Evolutionary conservation across 1,140 invertebrate species (phyloP), one percentile per base, ranked within the genome.

Genomic region (Drosophila jambulina): DNA sequence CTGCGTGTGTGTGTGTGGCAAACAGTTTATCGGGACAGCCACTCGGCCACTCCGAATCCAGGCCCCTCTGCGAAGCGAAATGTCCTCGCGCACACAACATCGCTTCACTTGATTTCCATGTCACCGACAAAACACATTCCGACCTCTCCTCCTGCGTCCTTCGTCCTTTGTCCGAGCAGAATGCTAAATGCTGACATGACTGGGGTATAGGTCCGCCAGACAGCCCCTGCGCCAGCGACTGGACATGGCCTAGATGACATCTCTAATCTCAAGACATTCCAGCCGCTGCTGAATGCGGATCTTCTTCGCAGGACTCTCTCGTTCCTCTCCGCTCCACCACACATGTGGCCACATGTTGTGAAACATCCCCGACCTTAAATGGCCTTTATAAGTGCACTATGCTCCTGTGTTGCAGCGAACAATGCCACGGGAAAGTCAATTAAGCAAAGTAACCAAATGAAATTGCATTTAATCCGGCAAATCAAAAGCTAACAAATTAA

Each of bases 81-180:
- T 63, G 77, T 58, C 51, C 62, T 74, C 74, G 78, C 83, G 82
- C 54, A 62, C 67, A 19, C 25, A 51, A 57, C 60, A 63, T 76
- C 82, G 75, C 65, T 72, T 87, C 83, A 82, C 75, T 87, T 86
- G 83, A 86, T 86, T 86, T 86, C 81, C 79, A 86, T 86, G 82
- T 86, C 82, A 87, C 75, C 82, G 79, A 74, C 83, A 87, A 87
- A 79, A 82, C 70, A 82, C 79, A 86, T 74, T 84, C 67, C 63
- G 63, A 69, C 34, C 32, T 8, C n/a, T 8, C 19, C 19, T 34
- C 19, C 49, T 21, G 3, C 19, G 32, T 34, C 29, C 59, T 65
- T 86, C 58, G 78, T 58, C 75, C 63, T 71, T 69, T 78, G 82
- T 85, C 46, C 15, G 61, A 71, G 64, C 71, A 78, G 64, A 69